phyloP scores from a whole-genome alignment of 2,113 vertebrate genomes.

The Opisthocomus hoazin region DNA sequence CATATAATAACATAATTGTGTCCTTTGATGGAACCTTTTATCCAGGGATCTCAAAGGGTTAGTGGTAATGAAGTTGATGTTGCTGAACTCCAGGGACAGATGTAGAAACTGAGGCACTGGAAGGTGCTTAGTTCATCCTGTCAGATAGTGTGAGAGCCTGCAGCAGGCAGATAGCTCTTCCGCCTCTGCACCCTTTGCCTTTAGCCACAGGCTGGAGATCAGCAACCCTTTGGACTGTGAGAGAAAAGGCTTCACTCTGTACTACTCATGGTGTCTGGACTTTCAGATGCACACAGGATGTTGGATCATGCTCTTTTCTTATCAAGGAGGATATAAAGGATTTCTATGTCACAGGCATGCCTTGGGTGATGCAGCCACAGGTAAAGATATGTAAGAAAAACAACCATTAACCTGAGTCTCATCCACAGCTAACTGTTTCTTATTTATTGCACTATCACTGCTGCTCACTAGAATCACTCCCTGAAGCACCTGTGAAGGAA shows the following conservation, averaged over 20 bases:
- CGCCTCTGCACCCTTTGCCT: background rate
- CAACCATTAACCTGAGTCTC: background rate
- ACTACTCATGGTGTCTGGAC: background rate
- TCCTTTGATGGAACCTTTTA: background rate
- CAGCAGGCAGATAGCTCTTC: background rate
- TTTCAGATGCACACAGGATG: background rate
- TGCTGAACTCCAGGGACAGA: background rate
- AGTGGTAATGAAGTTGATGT: background rate
- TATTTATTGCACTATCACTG: background rate
- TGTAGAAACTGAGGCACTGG: background rate
- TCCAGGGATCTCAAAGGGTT: background rate
- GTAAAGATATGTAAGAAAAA: background rate
- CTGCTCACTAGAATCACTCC: background rate
- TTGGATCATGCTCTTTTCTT: background rate
- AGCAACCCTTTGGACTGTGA: rapidly evolving
- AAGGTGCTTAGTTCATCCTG: background rate
- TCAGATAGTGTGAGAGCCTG: background rate
- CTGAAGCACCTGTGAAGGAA: background rate
- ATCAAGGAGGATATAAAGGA: background rate
- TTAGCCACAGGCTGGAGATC: background rate
- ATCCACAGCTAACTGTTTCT: background rate
- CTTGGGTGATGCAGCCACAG: background rate
- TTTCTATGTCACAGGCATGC: background rate
- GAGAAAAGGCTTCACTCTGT: background rate
- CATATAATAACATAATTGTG: slow-evolving; percentile 9